A percentile compares a stretch with the other conserved stretches of the same genome.
phyloP scores from a whole-genome alignment of 2,888 invertebrate species.

The Orthonevra nobilis region DNA sequence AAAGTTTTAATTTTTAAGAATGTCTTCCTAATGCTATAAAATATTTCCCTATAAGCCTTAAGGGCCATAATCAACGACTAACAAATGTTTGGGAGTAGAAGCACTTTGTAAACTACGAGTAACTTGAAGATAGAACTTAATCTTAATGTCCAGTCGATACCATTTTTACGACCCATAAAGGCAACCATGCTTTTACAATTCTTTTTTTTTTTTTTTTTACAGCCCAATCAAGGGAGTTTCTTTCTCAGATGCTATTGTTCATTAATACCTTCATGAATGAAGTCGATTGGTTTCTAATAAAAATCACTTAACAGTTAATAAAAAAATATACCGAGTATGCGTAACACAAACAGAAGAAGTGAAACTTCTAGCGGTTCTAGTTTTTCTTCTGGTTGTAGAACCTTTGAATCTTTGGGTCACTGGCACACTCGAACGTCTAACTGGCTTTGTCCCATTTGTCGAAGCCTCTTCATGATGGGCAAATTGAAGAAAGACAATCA shows the following conservation, averaged over 20 bases:
- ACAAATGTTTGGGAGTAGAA: not conserved
- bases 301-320: slow-evolving; percentile 27
- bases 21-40: slow-evolving; percentile 2
- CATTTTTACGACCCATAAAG: slow-evolving; percentile 34
- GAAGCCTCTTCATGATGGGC: no score
- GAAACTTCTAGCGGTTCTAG: no score
- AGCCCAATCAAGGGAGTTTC: not conserved
- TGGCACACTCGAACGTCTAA: no score
- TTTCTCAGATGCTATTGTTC: not conserved
- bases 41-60: not conserved
- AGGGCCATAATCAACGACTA: slow-evolving; percentile 1
- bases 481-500: no score
- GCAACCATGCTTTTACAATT: slow-evolving; percentile 29
- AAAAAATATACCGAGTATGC: no score
- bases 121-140: not conserved
- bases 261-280: not conserved
- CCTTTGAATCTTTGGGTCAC: no score
- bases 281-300: slow-evolving; percentile 4
- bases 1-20: slow-evolving; percentile 5
- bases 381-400: no score
- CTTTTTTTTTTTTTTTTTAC: slow-evolving; percentile 9
- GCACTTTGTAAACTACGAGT: slow-evolving; percentile 34
- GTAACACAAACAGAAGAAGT: no score
- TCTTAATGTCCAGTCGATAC: slow-evolving; percentile 18
- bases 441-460: no score